Percentiles rank a stretch among this genome's conserved stretches.
phyloP scores from a whole-genome alignment of 1,140 invertebrate species.

The Caenorhabditis inopinata region DNA sequence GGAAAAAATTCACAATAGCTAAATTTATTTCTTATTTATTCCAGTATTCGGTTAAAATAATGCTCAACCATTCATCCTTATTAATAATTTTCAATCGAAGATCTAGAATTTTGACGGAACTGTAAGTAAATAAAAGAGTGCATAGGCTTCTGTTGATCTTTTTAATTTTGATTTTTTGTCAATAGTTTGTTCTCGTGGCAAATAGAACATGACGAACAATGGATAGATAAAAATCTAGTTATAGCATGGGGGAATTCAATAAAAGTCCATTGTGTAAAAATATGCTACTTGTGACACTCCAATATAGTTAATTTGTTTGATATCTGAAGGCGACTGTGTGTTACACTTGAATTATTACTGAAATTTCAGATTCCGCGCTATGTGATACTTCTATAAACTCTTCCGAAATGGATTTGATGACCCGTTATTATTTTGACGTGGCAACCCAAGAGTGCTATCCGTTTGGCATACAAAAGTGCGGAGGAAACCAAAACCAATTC shows the following conservation, averaged over 20 bases:
- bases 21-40: too few species aligned
- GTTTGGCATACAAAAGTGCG: constrained; percentile 60
- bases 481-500: constrained; percentile 55
- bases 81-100: not conserved
- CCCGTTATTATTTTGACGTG: constrained; percentile 56
- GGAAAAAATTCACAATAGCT: too few species aligned
- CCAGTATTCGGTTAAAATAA: too few species aligned
- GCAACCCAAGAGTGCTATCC: constrained; percentile 60
- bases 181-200: not conserved
- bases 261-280: too few species aligned
- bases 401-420: constrained; percentile 43
- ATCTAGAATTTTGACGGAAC: not conserved
- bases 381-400: constrained; percentile 32
- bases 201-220: not conserved
- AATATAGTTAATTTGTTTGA: too few species aligned
- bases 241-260: too few species aligned
- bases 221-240: too few species aligned
- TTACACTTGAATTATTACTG: too few species aligned
- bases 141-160: not conserved
- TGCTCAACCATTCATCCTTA: not conserved
- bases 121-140: too few species aligned
- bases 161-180: not conserved
- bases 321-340: too few species aligned
- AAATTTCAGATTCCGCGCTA: constrained; percentile 43
- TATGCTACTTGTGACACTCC: too few species aligned